Base-by-base conservation (phyloP, 2,888 invertebrate species). In the Lepidocyrtoides sp. region DNA sequence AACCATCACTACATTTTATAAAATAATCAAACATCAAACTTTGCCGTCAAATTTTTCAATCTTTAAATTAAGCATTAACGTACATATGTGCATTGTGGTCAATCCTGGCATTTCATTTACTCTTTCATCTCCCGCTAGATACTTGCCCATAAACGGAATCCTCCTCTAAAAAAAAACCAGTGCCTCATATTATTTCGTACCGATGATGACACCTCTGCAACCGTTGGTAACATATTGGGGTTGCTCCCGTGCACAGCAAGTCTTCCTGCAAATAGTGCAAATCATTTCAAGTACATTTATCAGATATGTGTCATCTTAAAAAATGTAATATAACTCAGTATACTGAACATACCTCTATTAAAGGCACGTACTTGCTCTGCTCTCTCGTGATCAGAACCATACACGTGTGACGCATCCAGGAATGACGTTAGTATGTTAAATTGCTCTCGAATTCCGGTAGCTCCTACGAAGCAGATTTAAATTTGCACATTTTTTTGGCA, bases 91-190 rank as follows among this genome's bases (percentile, higher is more conserved):
- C 89, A 94, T 85, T 1, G 88, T 90, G 17, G 94, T 93, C 20
- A 94, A 75, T 0, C 93, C 94, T 0, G 94, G 94, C 94, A 94
- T 94, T 90, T 94, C 94, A 90, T 94, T 94, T 0, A 94, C 94
- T 23, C 94, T 44, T 17, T 93, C 93, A 85, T 94, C 94, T 10
- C 94, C 94, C 23, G 93, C 93, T 32, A 94, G 63, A 83, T 93
- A 94, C 79, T 92, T 93, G 12, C 94, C 94, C 93, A 93, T 93
- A 57, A 94, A 94, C 8, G 93, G 36, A 4, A 36, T 36, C 7
- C 36, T 36, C 36, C n/a, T n/a, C n/a, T n/a, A 75, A 23, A 2
- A 7, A 7, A 36, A 41, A 4, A 5, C 7, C n/a, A 41, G 20
- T 72, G 14, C 17, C 12, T 36, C n/a, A 41, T 5, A 17, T 36